phyloP scores from a whole-genome alignment of 2,888 invertebrate species.

The Andrena trimmerana region DNA sequence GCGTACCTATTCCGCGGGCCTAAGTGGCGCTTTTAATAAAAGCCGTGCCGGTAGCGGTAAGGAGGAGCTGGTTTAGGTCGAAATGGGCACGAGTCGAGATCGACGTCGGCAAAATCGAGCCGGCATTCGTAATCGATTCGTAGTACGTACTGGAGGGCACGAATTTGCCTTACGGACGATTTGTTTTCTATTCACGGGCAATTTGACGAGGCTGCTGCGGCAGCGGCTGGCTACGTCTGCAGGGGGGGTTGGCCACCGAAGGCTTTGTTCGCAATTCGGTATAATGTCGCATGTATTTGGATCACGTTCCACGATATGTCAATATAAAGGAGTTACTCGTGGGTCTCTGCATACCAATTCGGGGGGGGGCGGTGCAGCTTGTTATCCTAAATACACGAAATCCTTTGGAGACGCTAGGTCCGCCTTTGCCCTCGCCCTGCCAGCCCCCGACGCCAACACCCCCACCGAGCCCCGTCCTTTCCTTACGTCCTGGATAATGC shows the following conservation, averaged over 20 bases:
- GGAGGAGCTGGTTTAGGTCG: not conserved
- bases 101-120: slow-evolving; percentile 42
- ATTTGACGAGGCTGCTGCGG: slow-evolving; percentile 75
- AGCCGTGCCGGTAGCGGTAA: not conserved
- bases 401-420: slow-evolving; percentile 81
- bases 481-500: slow-evolving; percentile 82
- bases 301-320: slow-evolving; percentile 85
- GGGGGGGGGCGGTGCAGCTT: slow-evolving; percentile 80
- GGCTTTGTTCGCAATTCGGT: slow-evolving; percentile 83
- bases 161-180: slow-evolving; percentile 81
- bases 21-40: no score
- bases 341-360: slow-evolving; percentile 84
- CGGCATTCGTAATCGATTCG: slow-evolving; percentile 66
- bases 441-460: slow-evolving; percentile 21
- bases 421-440: slow-evolving; percentile 59
- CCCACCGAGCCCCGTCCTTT: slow-evolving; percentile 44
- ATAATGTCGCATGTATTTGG: slow-evolving; percentile 85
- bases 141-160: slow-evolving; percentile 36
- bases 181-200: slow-evolving; percentile 81
- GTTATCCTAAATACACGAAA: slow-evolving; percentile 85
- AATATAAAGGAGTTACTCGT: slow-evolving; percentile 84
- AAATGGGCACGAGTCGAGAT: not conserved
- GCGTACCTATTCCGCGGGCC: no score
- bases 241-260: slow-evolving; percentile 5
- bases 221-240: slow-evolving; percentile 32